These are phyloP conservation scores for Anaspis maculata DNA, from an alignment of 2,888 invertebrate genomes.

Conservation along the genomic window DNA sequence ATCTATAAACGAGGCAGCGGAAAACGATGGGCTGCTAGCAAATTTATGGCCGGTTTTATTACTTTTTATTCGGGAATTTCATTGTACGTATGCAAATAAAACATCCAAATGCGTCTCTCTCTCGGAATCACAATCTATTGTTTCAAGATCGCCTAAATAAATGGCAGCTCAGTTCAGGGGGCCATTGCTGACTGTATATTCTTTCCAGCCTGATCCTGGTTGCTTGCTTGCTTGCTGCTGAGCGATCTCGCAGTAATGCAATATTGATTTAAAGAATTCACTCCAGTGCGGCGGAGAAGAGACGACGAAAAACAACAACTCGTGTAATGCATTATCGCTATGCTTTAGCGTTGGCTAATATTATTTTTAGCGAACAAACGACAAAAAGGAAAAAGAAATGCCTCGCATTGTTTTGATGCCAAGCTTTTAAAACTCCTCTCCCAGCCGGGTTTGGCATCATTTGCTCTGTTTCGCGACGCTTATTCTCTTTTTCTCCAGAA, in stretches of 20 bases:
- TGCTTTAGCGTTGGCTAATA: slow-evolving; percentile 35
- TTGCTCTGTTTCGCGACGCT: too few relatives aligned
- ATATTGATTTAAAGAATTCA: slow-evolving; percentile 34
- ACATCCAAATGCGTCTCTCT: slow-evolving; percentile 33
- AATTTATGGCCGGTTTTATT: slow-evolving; percentile 37
- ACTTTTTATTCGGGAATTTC: slow-evolving; percentile 39
- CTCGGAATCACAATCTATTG: slow-evolving; percentile 31
- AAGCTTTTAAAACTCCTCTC: slow-evolving; percentile 30
- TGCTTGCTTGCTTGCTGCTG: too few relatives aligned
- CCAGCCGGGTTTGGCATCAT: slow-evolving; percentile 1
- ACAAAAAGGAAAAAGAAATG: slow-evolving; percentile 28
- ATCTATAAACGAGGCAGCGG: not conserved
- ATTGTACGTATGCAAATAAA: slow-evolving; percentile 40
- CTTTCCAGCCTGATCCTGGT: too few relatives aligned
- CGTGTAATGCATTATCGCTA: slow-evolving; percentile 33
- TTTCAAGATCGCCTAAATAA: slow-evolving; percentile 27
- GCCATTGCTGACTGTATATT: too few relatives aligned
- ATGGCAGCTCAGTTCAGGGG: slow-evolving; percentile 21
- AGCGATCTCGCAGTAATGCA: slow-evolving; percentile 26
- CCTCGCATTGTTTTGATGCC: slow-evolving; percentile 38
- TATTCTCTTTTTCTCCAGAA: slow-evolving; percentile 13
- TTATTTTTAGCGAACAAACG: slow-evolving; percentile 38
- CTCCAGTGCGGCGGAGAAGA: slow-evolving; percentile 23
- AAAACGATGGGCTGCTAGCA: too few relatives aligned
- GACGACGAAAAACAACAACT: slow-evolving; percentile 29